Percentiles rank a stretch among this genome's conserved stretches.
Evolutionary conservation across 2,888 invertebrate genomes (phyloP).

Genomic region (Calameuta idolon): DNA sequence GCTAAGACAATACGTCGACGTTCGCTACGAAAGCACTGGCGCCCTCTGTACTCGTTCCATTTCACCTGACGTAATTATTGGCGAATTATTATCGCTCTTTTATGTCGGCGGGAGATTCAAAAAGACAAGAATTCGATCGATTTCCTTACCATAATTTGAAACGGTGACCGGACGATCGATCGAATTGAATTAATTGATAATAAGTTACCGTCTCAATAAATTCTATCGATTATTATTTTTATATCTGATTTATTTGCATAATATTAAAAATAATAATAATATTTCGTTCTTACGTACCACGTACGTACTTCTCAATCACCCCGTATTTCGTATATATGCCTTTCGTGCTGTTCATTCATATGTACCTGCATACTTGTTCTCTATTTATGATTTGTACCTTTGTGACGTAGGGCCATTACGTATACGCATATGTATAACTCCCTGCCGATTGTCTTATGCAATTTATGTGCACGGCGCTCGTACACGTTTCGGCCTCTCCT

Average conservation of each 20-base stretch:
- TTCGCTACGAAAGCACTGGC: slow-evolving; percentile 18
- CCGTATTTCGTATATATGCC: not conserved
- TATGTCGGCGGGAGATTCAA: not conserved
- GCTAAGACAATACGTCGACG: slow-evolving; percentile 19
- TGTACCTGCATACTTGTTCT: not conserved
- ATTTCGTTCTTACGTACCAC: accelerated
- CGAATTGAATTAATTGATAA: not conserved
- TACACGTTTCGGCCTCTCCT: not conserved
- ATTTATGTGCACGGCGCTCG: not conserved
- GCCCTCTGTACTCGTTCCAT: not conserved
- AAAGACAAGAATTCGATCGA: not conserved
- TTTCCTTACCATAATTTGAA: not conserved
- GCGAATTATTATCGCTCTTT: not conserved
- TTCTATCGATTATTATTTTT: not conserved
- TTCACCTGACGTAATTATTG: not conserved
- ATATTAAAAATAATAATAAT: not conserved
- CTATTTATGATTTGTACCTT: not conserved
- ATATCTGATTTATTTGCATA: not conserved
- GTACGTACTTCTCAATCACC: not conserved
- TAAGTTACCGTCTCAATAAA: not conserved
- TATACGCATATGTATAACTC: not conserved
- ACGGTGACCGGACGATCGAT: not conserved
- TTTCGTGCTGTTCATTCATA: not conserved
- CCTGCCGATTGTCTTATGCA: not conserved
- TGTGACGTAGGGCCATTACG: not conserved